phyloP scores from a whole-genome alignment of 2,888 invertebrate genomes.

The Xestia ashworthii region DNA sequence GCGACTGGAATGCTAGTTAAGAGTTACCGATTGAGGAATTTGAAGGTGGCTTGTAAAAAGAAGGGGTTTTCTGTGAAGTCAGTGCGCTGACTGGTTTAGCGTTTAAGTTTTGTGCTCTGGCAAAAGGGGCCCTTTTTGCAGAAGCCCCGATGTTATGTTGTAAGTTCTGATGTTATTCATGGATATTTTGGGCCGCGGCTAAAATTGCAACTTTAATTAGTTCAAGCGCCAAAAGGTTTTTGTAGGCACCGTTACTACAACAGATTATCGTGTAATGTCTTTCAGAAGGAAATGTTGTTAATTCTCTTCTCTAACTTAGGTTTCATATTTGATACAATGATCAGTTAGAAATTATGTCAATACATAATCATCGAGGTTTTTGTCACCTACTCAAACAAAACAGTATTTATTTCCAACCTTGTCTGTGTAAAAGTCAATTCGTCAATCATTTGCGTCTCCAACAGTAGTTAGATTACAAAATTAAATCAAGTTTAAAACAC shows the following conservation, averaged over 20 bases:
- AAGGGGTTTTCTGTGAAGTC: neutral
- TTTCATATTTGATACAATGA: neutral
- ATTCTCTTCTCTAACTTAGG: neutral
- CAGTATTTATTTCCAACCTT: neutral
- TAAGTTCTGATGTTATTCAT: neutral
- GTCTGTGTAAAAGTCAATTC: neutral
- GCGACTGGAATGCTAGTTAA: slow-evolving; percentile 8
- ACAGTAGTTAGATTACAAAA: slow-evolving; percentile 26
- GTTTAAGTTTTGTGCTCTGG: neutral
- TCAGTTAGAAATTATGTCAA: neutral
- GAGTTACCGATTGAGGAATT: slow-evolving; percentile 14
- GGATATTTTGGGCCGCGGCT: neutral
- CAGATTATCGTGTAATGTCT: neutral
- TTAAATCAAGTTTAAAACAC: slow-evolving; percentile 18
- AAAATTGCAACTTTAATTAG: neutral
- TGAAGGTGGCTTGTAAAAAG: neutral
- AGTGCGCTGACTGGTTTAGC: neutral
- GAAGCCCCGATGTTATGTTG: neutral
- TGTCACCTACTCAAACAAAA: neutral
- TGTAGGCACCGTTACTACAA: neutral
- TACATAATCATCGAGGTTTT: neutral
- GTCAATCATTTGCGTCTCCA: neutral
- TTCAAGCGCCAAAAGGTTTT: neutral
- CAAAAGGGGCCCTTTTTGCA: neutral
- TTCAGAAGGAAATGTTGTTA: neutral